Base-by-base conservation (phyloP, 2,113 vertebrate species). In the Callorhinus ursinus region DNA sequence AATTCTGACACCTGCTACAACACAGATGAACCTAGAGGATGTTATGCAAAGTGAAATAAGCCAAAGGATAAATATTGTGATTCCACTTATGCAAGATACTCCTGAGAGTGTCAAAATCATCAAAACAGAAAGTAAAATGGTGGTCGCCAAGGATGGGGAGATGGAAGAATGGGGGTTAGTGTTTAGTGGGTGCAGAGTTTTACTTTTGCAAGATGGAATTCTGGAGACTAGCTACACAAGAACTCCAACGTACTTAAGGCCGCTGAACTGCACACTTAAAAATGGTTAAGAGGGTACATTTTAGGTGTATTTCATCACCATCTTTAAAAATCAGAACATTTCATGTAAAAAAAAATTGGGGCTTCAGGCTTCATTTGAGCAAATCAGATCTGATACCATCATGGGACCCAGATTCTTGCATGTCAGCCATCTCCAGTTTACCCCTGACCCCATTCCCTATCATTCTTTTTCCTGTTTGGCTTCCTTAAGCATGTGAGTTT, bases 151-250 rank as follows among this genome's bases (percentile, higher is more conserved):
- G 82, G 65, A 21, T 11, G 55, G 14, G 28, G 10, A n/a, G 55
- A 74, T 10, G 7, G 65, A n/a, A 63, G n/a, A 81, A 65, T 2
- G 21, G 46, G 26, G 57, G 12, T 76, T 76, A 55, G 57, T 26
- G 18, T 91, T 79, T 51, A 85, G 87, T 36, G 26, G 14, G 33
- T 63, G 42, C 9, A 88, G 63, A 72, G 26, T 65, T 92, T 84
- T 26, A 55, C n/a, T 74, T 81, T 46, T 74, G 67, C 81, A 96
- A 92, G 89, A 95, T n/a, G 46, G 69, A 67, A 69, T 71, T 72
- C 36, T 83, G n/a, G 21, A 80, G 65, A 90, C 36, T 79, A 33
- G 42, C 81, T 87, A 90, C 4, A 42, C 4, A 59, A 63, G 65
- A 82, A 74, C 4, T 3, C 63, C 31, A 88, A 63, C 55, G 16